Base-by-base conservation (phyloP, 2,888 invertebrate genomes). In the Hypselothyrea guttata region DNA sequence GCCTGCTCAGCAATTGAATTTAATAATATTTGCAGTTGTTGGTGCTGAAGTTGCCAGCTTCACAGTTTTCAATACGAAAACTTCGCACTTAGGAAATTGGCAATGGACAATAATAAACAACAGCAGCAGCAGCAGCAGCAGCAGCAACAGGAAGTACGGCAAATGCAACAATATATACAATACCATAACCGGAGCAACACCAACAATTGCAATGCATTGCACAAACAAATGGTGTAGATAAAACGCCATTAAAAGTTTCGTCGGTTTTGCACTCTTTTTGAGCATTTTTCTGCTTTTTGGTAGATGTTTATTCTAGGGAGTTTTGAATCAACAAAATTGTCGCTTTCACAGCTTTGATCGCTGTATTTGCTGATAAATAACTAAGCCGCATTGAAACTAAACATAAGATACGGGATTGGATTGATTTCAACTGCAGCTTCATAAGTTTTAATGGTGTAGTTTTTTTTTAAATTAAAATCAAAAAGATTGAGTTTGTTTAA, bases 61-160 rank as follows among this genome's bases (percentile, higher is more conserved):
- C 66, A 52, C 66, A 59, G 54, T 70, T 53, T 51, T 40, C 9
- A 12, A 12, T 52, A 13, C n/a, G n/a, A 5, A 33, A 9, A 18
- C 9, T 11, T 45, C 15, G 52, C 9, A 51, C 22, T 27, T 44
- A 35, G 60, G 48, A 69, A 60, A 71, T 71, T 60, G 60, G 37
- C 60, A 69, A 66, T 66, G 52, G 60, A 69, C 71, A 60, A 27
- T 38, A 56, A 48, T 22, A 31, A 49, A 64, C 48, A 11, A 42
- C 13, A 16, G 13, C 34, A 35, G 40, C 18, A 33, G 9, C 11
- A 53, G 30, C 7, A 28, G n/a, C n/a, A n/a, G n/a, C n/a, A n/a
- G n/a, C 7, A 28, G 28, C 28, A 9, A 28, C 7, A 28, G 28
- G 28, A 28, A 9, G 1, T 7, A 28, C 5, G 3, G 28, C 8